A percentile compares a stretch with the other conserved stretches of the same genome.
Conservation (phyloP, 2,888 invertebrate genomes). For the Spisula solida region DNA sequence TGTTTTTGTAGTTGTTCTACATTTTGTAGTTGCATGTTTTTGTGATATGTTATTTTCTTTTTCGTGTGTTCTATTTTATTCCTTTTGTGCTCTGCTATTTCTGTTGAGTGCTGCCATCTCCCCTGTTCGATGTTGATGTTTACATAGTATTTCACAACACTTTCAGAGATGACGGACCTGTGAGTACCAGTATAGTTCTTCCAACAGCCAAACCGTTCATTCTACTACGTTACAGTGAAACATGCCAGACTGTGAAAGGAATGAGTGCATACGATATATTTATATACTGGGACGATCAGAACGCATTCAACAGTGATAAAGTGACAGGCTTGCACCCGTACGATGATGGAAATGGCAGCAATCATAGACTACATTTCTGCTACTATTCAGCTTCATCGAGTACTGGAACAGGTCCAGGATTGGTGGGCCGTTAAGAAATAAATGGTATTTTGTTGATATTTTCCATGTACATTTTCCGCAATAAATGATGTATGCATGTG, state of each 20-base stretch:
- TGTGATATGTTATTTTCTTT: too few relatives aligned
- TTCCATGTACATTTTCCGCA: too few relatives aligned
- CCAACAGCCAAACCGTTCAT: slow-evolving; percentile 3
- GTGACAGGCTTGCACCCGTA: neutral
- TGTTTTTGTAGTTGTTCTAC: too few relatives aligned
- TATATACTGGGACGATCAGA: slow-evolving; percentile 19
- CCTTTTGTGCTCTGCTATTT: too few relatives aligned
- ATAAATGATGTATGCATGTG: too few relatives aligned
- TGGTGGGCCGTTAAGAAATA: neutral
- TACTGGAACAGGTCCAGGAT: neutral
- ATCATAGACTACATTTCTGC: slow-evolving; percentile 63
- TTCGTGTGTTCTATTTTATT: too few relatives aligned
- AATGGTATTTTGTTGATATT: too few relatives aligned
- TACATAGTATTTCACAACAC: neutral
- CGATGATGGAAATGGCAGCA: slow-evolving; percentile 49
- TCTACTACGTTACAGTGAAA: neutral
- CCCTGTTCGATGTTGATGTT: too few relatives aligned
- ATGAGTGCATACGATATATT: slow-evolving; percentile 11
- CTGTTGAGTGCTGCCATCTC: too few relatives aligned
- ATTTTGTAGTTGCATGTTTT: too few relatives aligned
- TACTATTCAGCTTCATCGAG: slow-evolving; percentile 32
- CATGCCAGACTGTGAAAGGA: slow-evolving; percentile 17
- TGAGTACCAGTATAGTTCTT: neutral
- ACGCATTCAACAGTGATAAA: neutral
- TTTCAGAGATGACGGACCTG: slow-evolving; percentile 6